Conservation (phyloP, 2,797 vertebrate species). For the Rousettus madagascariensis region DNA sequence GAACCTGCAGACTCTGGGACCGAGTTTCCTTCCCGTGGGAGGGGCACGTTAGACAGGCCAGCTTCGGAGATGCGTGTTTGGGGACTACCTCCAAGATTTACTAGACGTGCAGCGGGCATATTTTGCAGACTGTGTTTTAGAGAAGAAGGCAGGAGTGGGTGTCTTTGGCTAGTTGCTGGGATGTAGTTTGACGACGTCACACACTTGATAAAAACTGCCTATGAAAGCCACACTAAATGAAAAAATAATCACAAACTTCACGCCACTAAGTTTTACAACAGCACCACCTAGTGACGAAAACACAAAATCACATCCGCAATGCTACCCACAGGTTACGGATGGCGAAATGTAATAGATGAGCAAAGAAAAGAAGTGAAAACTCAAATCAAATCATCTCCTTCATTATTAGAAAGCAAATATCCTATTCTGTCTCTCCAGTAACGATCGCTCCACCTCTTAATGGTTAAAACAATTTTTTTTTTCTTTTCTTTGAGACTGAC, state of each 20-base stretch:
- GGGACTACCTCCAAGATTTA: not conserved
- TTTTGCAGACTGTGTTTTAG: not conserved
- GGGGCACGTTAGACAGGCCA: not conserved
- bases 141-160: not conserved
- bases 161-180: not conserved
- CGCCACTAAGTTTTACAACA: not conserved
- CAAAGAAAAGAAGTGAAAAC: not conserved
- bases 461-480: not conserved
- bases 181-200: not conserved
- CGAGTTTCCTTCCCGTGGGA: not conserved
- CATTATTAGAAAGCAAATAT: not conserved
- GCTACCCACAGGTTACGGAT: rapidly evolving
- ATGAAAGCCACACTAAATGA: not conserved
- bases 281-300: slow-evolving; percentile 28
- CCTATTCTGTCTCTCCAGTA: not conserved
- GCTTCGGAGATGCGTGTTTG: not conserved
- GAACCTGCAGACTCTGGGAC: not conserved
- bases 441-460: not conserved
- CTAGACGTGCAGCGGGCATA: not conserved
- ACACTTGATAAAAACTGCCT: not conserved
- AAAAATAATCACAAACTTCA: not conserved
- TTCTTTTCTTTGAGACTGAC: not conserved
- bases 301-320: not conserved
- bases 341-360: not conserved
- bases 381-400: not conserved